Conservation (phyloP, 2,888 invertebrate species). For the Helicoverpa assulta region DNA sequence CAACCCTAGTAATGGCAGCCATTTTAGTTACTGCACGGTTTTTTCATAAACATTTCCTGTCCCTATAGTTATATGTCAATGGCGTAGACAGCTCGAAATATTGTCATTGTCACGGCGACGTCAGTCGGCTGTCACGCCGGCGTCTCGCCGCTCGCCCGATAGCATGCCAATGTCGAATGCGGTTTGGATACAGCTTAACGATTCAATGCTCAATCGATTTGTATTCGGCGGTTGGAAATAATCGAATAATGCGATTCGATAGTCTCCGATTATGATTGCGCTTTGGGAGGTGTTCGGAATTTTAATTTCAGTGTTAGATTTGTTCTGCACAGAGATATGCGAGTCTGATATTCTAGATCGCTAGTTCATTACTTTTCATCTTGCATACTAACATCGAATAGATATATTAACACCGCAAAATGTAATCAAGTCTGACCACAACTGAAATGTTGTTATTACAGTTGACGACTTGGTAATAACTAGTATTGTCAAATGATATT, state of each 20-base stretch:
- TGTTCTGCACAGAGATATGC: constrained; percentile 2
- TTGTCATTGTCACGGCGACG: constrained; percentile 59
- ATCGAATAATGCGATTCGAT: constrained; percentile 50
- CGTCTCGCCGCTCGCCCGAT: constrained; percentile 49
- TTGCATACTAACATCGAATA: not conserved
- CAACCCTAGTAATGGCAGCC: too few species aligned
- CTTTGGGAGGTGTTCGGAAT: constrained; percentile 28
- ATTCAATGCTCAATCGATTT: constrained; percentile 58
- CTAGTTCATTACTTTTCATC: not conserved
- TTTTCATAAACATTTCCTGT: too few species aligned
- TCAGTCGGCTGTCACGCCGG: constrained; percentile 49
- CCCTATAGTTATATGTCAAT: too few species aligned
- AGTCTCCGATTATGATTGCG: constrained; percentile 41
- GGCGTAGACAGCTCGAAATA: constrained; percentile 64
- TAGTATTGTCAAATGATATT: too few species aligned
- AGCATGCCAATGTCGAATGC: constrained; percentile 54
- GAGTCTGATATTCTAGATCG: not conserved
- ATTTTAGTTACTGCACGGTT: too few species aligned
- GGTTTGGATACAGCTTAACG: constrained; percentile 55
- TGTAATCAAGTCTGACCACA: too few species aligned
- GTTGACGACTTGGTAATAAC: too few species aligned
- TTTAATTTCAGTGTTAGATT: constrained; percentile 3
- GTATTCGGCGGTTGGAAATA: constrained; percentile 46
- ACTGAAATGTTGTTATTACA: too few species aligned
- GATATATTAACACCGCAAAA: too few species aligned